These are phyloP conservation scores for Vulpes vulpes DNA, from an alignment of 2,113 vertebrate genomes.

Conservation along the genomic window DNA sequence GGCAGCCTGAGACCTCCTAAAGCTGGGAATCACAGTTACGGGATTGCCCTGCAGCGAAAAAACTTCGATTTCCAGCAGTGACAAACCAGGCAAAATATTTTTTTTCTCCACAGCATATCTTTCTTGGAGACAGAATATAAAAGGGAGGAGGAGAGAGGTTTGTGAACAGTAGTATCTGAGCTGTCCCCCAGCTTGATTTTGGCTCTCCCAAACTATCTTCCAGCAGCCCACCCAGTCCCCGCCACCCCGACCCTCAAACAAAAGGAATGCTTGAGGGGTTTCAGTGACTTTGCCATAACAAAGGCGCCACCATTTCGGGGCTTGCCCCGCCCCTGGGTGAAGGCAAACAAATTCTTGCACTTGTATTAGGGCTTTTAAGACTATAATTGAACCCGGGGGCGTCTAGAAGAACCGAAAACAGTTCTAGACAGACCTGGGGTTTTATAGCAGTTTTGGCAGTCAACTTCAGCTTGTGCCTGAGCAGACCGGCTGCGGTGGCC, in stretches of 20 bases:
- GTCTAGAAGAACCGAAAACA: constrained; percentile 93
- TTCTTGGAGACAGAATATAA: constrained; percentile 38
- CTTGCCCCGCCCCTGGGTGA: constrained; percentile 94
- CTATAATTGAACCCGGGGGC: constrained; percentile 95
- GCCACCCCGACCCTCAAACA: constrained; percentile 78
- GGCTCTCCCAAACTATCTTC: constrained; percentile 50
- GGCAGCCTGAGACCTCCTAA: constrained; percentile 39
- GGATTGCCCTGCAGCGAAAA: constrained; percentile 31
- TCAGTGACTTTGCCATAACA: constrained; percentile 91
- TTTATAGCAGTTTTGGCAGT: constrained; percentile 95
- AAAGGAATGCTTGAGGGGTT: constrained; percentile 88
- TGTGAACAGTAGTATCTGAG: not conserved
- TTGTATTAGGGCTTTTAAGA: constrained; percentile 95
- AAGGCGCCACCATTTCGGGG: constrained; percentile 91
- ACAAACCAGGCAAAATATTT: constrained; percentile 72
- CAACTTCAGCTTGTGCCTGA: constrained; percentile 92
- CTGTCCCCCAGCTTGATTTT: not conserved
- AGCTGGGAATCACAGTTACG: constrained; percentile 8
- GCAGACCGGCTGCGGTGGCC: constrained; percentile 89
- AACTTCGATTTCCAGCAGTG: constrained; percentile 45
- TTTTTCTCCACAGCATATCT: constrained; percentile 67
- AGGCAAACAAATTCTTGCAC: constrained; percentile 96
- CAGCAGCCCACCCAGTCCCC: constrained; percentile 78
- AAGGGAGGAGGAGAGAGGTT: constrained; percentile 12
- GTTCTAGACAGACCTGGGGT: constrained; percentile 94